A percentile compares a stretch with the other conserved stretches of the same genome.
These are phyloP conservation scores for Troides helena DNA, from an alignment of 2,888 invertebrate genomes.

Conservation along the genomic window DNA sequence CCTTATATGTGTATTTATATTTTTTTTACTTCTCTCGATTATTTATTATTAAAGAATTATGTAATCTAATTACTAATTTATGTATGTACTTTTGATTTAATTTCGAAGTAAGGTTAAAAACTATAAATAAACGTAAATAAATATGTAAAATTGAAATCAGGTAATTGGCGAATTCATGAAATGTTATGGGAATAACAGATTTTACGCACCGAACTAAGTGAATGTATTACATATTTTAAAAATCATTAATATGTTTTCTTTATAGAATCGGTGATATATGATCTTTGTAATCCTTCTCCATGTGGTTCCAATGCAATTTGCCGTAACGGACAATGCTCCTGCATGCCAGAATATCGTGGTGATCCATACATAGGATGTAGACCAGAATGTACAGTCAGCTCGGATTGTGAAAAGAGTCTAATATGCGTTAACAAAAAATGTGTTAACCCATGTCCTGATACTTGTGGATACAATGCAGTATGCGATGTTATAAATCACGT, in stretches of 20 bases:
- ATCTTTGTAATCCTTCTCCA: slow-evolving; percentile 84
- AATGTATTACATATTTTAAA: background rate
- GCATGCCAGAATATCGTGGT: slow-evolving; percentile 86
- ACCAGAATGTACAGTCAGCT: slow-evolving; percentile 89
- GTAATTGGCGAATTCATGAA: no score
- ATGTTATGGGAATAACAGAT: no score
- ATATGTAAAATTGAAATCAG: no score
- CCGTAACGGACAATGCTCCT: slow-evolving; percentile 84
- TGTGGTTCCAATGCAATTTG: slow-evolving; percentile 89
- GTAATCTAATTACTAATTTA: no score
- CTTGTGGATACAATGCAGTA: slow-evolving; percentile 87
- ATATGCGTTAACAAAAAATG: slow-evolving; percentile 88
- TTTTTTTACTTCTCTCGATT: no score
- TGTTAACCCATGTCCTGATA: slow-evolving; percentile 87
- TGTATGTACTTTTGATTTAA: no score
- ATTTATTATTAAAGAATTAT: no score
- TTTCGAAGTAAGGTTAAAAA: no score
- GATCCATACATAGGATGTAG: slow-evolving; percentile 89
- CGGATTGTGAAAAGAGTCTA: slow-evolving; percentile 85
- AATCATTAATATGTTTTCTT: slow-evolving; percentile 15
- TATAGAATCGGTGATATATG: slow-evolving; percentile 56
- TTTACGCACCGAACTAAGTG: background rate
- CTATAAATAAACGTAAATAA: no score
- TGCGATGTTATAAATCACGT: slow-evolving; percentile 89
- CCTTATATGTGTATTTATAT: no score